A percentile compares a stretch with the other conserved stretches of the same genome.
phyloP scores from a whole-genome alignment of 2,113 vertebrate species.

The Gallinago undulata region DNA sequence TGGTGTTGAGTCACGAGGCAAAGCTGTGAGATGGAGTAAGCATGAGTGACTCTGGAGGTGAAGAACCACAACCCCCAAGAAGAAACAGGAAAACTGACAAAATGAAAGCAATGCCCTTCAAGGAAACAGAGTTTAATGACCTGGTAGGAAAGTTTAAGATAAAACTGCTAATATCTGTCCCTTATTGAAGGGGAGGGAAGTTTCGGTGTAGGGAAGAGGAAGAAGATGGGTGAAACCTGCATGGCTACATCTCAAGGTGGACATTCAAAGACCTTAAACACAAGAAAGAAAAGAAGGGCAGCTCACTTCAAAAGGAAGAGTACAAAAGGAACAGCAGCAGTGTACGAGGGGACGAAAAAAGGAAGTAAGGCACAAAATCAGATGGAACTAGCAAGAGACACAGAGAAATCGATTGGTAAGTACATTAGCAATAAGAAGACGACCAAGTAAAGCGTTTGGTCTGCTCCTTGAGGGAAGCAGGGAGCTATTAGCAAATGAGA shows the following conservation, averaged over 20 bases:
- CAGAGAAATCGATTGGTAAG: not conserved
- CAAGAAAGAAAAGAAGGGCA: not conserved
- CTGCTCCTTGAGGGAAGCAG: slow-evolving; percentile 58
- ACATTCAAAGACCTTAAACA: not conserved
- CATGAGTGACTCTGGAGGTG: not conserved
- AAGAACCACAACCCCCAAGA: not conserved
- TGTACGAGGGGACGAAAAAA: not conserved
- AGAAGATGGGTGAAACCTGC: not conserved
- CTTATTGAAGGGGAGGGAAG: not conserved
- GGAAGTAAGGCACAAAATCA: not conserved
- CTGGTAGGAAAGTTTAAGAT: not conserved
- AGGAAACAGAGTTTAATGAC: not conserved
- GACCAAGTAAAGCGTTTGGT: not conserved
- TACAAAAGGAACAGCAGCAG: not conserved
- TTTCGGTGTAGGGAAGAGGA: not conserved
- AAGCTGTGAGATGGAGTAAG: not conserved
- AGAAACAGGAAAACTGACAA: not conserved
- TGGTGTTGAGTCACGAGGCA: not conserved
- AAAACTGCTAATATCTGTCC: not conserved
- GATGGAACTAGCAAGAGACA: not conserved
- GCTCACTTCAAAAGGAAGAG: not conserved
- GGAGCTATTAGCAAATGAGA: slow-evolving; percentile 66
- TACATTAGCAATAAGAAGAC: not conserved
- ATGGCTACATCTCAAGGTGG: rapidly evolving
- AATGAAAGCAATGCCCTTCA: not conserved